Percentiles rank a stretch among this genome's conserved stretches.
These are phyloP conservation scores for Lutraria lutraria DNA, from an alignment of 2,888 invertebrate species.

Conservation along the genomic window DNA sequence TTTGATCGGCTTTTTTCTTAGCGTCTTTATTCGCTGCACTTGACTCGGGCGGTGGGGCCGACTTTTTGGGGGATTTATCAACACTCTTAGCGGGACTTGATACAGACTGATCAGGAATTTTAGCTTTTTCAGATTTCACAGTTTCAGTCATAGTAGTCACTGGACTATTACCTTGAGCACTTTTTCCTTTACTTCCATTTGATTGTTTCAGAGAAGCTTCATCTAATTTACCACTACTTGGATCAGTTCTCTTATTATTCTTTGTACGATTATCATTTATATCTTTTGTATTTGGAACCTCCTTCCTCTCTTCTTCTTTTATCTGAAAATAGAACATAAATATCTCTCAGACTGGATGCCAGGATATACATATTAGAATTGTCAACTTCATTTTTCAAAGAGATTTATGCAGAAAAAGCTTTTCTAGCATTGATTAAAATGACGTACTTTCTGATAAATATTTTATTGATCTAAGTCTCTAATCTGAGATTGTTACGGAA, in stretches of 20 bases:
- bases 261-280: constrained; percentile 62
- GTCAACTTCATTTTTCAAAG: too few relatives aligned
- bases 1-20: constrained; percentile 34
- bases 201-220: constrained; percentile 6
- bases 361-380: too few relatives aligned
- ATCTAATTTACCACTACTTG: constrained; percentile 20
- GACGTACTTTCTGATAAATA: too few relatives aligned
- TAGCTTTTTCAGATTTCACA: constrained; percentile 40
- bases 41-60: constrained; percentile 31
- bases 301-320: constrained; percentile 38
- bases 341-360: too few relatives aligned
- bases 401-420: too few relatives aligned
- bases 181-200: constrained; percentile 47
- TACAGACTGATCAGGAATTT: not conserved
- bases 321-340: constrained; percentile 44
- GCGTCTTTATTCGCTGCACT: constrained; percentile 37
- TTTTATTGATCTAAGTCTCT: too few relatives aligned
- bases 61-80: constrained; percentile 38
- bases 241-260: constrained; percentile 41
- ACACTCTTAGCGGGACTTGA: constrained; percentile 34
- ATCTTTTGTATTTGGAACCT: constrained; percentile 47
- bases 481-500: too few relatives aligned
- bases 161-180: constrained; percentile 54
- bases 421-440: too few relatives aligned
- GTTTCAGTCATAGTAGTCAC: constrained; percentile 32